Evolutionary conservation across 2,888 invertebrate genomes (phyloP).

Genomic region (Salticus scenicus): DNA sequence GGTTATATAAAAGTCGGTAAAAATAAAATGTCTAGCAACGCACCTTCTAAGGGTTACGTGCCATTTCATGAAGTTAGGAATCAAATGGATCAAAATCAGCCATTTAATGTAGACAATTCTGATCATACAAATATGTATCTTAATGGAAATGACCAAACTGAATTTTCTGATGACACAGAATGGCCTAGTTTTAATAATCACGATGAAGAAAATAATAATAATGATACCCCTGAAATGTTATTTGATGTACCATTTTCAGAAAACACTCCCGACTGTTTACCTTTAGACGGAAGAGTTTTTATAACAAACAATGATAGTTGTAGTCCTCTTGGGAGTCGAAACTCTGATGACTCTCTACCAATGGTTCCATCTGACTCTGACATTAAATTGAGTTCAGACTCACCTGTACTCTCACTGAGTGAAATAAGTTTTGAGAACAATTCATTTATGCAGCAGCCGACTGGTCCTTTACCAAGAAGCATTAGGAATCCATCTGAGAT

Average conservation of each 20-base stretch:
- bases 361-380: not conserved
- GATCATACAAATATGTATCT: no score
- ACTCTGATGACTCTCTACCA: not conserved
- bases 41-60: constrained; percentile 41
- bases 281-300: not conserved
- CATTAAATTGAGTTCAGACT: not conserved
- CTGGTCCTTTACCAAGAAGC: not conserved
- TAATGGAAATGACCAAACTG: not conserved
- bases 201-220: no score
- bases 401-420: no score
- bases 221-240: not conserved
- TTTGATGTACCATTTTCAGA: not conserved
- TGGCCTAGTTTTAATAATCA: not conserved
- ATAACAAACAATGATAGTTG: not conserved
- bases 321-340: no score
- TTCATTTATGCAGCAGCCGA: not conserved
- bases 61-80: constrained; percentile 39
- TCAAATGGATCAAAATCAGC: not conserved
- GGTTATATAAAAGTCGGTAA: constrained; percentile 9
- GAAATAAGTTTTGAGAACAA: not conserved
- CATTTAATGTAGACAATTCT: not conserved
- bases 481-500: no score
- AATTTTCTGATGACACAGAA: not conserved
- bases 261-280: not conserved
- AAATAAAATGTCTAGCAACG: not conserved